Conservation (phyloP, 1,140 invertebrate genomes). For the Aphaenogaster rudis region DNA sequence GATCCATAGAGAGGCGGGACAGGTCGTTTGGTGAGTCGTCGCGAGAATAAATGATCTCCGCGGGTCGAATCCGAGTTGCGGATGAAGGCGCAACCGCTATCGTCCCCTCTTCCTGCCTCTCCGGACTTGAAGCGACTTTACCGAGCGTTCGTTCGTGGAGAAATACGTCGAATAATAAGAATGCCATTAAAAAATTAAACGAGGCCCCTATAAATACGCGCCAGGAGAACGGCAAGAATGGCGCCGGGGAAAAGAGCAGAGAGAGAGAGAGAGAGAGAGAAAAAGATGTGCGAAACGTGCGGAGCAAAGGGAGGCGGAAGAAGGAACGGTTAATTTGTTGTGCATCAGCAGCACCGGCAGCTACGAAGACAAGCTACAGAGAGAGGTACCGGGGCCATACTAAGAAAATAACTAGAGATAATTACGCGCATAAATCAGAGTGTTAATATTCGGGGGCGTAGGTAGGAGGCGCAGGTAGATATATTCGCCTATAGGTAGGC, state of each 20-base stretch:
- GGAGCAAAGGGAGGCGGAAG: constrained; percentile 67
- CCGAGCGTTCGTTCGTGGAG: background rate
- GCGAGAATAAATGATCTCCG: constrained; percentile 71
- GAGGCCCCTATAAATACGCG: constrained; percentile 79
- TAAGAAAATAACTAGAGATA: constrained; percentile 86
- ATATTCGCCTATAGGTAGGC: constrained; percentile 66
- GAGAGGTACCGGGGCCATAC: constrained; percentile 58
- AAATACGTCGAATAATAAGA: constrained; percentile 70
- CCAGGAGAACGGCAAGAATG: background rate
- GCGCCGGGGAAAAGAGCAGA: background rate
- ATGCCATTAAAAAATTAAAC: constrained; percentile 72
- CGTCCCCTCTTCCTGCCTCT: constrained; percentile 13
- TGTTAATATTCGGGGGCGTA: constrained; percentile 86
- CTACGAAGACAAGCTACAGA: constrained; percentile 75
- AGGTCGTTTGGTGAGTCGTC: constrained; percentile 67
- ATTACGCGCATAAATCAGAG: constrained; percentile 87
- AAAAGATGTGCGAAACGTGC: constrained; percentile 14
- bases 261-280: background rate
- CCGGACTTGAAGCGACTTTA: background rate
- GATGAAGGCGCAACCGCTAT: constrained; percentile 42
- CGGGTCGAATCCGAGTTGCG: constrained; percentile 58
- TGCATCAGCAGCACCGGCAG: constrained; percentile 82
- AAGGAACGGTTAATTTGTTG: constrained; percentile 83
- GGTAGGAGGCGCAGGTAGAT: constrained; percentile 78
- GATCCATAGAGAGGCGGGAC: constrained; percentile 63